Evolutionary conservation across 2,888 invertebrate genomes (phyloP).

Genomic region (Erebia ligea): DNA sequence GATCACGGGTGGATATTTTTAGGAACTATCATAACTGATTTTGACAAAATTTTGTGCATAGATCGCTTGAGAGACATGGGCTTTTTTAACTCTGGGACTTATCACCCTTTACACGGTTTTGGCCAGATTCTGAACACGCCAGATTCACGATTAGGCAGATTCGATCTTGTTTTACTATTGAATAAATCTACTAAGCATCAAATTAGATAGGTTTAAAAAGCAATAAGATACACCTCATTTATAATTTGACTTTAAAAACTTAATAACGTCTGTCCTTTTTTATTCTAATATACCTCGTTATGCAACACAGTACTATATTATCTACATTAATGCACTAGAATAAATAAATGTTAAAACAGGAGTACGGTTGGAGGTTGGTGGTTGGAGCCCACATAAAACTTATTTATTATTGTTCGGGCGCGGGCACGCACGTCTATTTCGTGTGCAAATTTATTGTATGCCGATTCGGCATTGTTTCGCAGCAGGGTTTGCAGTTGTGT

Average conservation of each 20-base stretch:
- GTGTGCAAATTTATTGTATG: constrained; percentile 72
- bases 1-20: too few relatives aligned
- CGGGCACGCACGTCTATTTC: constrained; percentile 75
- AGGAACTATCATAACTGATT: too few relatives aligned
- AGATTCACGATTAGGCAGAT: too few relatives aligned
- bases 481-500: constrained; percentile 53
- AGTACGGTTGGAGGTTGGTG: constrained; percentile 41
- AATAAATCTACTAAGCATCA: too few relatives aligned
- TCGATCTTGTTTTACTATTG: too few relatives aligned
- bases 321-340: constrained; percentile 38
- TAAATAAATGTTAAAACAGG: constrained; percentile 61
- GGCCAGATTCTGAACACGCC: too few relatives aligned
- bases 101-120: too few relatives aligned
- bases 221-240: too few relatives aligned
- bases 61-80: too few relatives aligned
- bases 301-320: constrained; percentile 29
- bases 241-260: background rate
- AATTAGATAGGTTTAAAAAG: too few relatives aligned
- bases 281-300: constrained; percentile 32
- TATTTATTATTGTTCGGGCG: constrained; percentile 72
- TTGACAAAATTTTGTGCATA: too few relatives aligned
- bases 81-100: too few relatives aligned
- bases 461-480: constrained; percentile 70
- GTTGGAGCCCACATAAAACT: constrained; percentile 62
- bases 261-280: constrained; percentile 8